Evolutionary conservation across 2,113 vertebrate genomes (phyloP).

Genomic region (Thermophis baileyi): DNA sequence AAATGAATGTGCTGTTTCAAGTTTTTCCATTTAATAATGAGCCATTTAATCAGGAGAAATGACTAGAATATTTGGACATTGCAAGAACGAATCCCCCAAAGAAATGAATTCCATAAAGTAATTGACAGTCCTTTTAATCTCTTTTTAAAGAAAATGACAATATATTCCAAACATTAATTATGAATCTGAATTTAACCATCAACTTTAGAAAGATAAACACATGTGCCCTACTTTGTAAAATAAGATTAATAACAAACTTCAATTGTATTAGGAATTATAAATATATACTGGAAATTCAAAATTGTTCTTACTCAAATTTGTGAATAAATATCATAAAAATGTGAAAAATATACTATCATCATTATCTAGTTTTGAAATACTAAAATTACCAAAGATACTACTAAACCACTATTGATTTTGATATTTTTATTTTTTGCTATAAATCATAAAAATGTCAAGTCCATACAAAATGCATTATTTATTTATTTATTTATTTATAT

Average conservation of each 20-base stretch:
- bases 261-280: slow-evolving; percentile 3
- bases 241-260: neutral
- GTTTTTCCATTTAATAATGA: slow-evolving; percentile 15
- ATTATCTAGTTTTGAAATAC: slow-evolving; percentile 1
- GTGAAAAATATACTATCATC: neutral
- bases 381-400: neutral
- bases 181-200: neutral
- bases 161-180: neutral
- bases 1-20: neutral
- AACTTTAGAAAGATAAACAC: neutral
- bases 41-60: neutral
- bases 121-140: neutral
- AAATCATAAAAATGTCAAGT: neutral
- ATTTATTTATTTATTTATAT: neutral
- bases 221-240: neutral
- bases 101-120: neutral
- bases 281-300: slow-evolving; percentile 1
- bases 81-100: neutral
- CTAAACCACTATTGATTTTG: neutral
- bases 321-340: neutral
- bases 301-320: neutral
- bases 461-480: neutral
- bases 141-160: neutral
- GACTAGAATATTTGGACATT: slow-evolving; percentile 7
- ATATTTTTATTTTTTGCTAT: neutral